phyloP scores from a whole-genome alignment of 2,888 invertebrate species.

The Metallyticus violacea region DNA sequence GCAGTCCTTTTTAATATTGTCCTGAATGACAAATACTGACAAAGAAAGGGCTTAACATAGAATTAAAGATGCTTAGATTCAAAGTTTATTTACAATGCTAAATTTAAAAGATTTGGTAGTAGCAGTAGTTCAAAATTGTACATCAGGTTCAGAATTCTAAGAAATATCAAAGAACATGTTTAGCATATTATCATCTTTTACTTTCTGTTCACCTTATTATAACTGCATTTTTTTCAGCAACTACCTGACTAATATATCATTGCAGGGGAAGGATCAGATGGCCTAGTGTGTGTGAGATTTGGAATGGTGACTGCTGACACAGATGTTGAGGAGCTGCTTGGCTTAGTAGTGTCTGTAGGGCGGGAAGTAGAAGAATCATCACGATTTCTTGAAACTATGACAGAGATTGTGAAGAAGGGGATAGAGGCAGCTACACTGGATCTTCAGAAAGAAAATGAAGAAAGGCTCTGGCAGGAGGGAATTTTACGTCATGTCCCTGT shows the following conservation, averaged over 20 bases:
- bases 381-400: conserved; percentile 88
- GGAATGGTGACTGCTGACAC: conserved; percentile 97
- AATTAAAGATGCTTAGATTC: no score
- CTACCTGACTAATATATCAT: background rate
- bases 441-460: conserved; percentile 84
- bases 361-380: conserved; percentile 93
- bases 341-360: conserved; percentile 81
- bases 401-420: conserved; percentile 89
- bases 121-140: no score
- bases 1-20: no score
- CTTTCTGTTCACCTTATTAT: no score
- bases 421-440: conserved; percentile 93
- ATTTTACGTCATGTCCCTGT: conserved; percentile 91
- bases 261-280: conserved; percentile 78
- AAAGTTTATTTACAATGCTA: no score
- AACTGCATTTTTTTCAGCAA: no score
- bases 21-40: no score
- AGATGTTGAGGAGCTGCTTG: conserved; percentile 86
- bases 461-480: conserved; percentile 91
- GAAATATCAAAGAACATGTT: no score
- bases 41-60: no score
- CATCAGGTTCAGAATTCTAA: no score
- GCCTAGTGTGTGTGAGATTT: conserved; percentile 85
- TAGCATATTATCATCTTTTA: no score
- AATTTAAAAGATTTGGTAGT: no score